Evolutionary conservation across 2,888 invertebrate genomes (phyloP), one percentile per base, ranked within the genome.

Genomic region (Drosophila maculinotata): DNA sequence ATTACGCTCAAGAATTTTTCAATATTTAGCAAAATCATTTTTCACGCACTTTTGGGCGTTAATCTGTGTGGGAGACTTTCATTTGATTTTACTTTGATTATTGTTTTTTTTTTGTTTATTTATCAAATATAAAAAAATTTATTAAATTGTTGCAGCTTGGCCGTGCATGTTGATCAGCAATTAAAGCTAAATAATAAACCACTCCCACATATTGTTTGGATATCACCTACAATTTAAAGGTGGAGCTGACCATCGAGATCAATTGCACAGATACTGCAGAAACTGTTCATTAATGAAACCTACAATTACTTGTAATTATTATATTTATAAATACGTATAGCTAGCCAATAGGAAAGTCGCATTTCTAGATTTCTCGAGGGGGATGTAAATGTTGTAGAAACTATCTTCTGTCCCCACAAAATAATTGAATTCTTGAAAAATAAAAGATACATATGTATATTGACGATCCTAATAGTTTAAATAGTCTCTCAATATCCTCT

Each of bases 171-270:
- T 33, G 9, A 1, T 15, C 5, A 14, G 14, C 15, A 54, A 74
- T 80, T 60, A 53, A 17, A 25, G 9, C 12, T 4, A 23, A 45
- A n/a, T 14, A 35, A 20, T 26, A 35, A 49, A 35, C 42, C 5
- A 12, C n/a, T 41, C 12, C 14, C 20, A 44, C 47, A 54, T 54
- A 15, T 14, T 35, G 14, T 31, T 30, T 23, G 30, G 47, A 66
- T 70, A 60, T 63, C 23, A 38, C n/a, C 39, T 45, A 85, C 86
- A 69, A 20, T 45, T 63, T 36, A 53, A 51, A 41, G 83, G 77
- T 45, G 83, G 63, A 49, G 53, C 31, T 48, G 36, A 41, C 5
- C 14, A 20, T n/a, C 3, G 5, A 53, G 42, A 48, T 62, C 23
- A 23, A 3, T 33, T 48, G 9, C 23, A n/a, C 7, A 15, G 38